These are phyloP conservation scores for Hyperoplus immaculatus DNA, from an alignment of 2,797 vertebrate genomes.

Conservation along the genomic window DNA sequence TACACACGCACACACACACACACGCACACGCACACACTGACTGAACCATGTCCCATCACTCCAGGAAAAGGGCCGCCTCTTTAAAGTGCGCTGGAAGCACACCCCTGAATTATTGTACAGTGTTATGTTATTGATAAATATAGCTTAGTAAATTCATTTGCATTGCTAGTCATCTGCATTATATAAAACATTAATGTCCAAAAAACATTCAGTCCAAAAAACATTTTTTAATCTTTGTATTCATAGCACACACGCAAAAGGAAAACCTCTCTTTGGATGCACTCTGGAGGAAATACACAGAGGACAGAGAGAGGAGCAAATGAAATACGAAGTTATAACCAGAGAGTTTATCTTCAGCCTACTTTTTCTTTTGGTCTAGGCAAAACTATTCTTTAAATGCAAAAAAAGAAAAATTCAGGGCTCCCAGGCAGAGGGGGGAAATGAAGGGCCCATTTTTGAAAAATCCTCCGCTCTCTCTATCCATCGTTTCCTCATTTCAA, in stretches of 20 bases:
- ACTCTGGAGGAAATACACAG: constrained; percentile 46
- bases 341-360: constrained; percentile 50
- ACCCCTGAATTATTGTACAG: constrained; percentile 24
- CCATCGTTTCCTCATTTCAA: constrained; percentile 49
- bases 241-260: constrained; percentile 8
- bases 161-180: constrained; percentile 44
- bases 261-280: constrained; percentile 22
- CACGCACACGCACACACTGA: constrained; percentile 6
- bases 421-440: constrained; percentile 64
- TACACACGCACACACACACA: constrained; percentile 28
- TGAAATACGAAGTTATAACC: constrained; percentile 52
- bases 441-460: constrained; percentile 56
- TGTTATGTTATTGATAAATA: constrained; percentile 40
- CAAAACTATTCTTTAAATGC: constrained; percentile 40
- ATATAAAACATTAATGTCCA: constrained; percentile 53
- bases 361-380: constrained; percentile 44
- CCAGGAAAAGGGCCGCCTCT: constrained; percentile 21
- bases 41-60: constrained; percentile 12
- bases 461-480: constrained; percentile 42
- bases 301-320: constrained; percentile 34
- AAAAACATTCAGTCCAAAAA: constrained; percentile 26
- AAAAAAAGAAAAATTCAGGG: constrained; percentile 47
- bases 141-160: constrained; percentile 35
- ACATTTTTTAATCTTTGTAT: constrained; percentile 25
- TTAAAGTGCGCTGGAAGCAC: constrained; percentile 21